Percentiles rank a stretch among this genome's conserved stretches.
phyloP scores from a whole-genome alignment of 2,888 invertebrate species.

The Sesia bembeciformis region DNA sequence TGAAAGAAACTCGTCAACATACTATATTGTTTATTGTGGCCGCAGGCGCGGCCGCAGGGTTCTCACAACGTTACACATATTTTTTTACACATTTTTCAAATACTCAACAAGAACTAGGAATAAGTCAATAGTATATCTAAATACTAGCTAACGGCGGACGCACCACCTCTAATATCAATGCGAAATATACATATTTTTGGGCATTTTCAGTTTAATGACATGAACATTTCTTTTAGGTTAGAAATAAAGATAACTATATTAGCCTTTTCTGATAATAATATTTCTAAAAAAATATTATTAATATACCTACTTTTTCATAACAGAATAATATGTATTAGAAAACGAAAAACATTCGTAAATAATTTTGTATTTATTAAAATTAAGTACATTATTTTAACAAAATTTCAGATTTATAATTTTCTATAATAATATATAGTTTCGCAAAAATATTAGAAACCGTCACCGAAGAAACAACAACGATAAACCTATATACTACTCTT shows the following conservation, averaged over 20 bases:
- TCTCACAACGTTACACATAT: constrained; percentile 63
- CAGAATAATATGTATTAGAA: no score
- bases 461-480: constrained; percentile 64
- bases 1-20: constrained; percentile 34
- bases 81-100: constrained; percentile 53
- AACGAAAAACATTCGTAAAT: no score
- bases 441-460: constrained; percentile 29
- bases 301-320: no score
- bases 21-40: constrained; percentile 61
- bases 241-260: no score
- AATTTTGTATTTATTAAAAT: no score
- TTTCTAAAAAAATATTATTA: no score
- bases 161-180: constrained; percentile 31
- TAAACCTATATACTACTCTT: constrained; percentile 49
- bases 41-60: constrained; percentile 43
- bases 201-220: background rate
- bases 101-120: constrained; percentile 71
- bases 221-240: no score
- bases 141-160: constrained; percentile 62
- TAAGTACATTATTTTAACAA: no score
- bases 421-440: background rate
- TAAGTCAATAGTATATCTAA: constrained; percentile 65
- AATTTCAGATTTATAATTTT: no score
- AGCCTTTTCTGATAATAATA: no score
- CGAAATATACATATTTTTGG: constrained; percentile 6